Base-by-base conservation (phyloP, 2,888 invertebrate species). In the Eupithecia subfuscata region DNA sequence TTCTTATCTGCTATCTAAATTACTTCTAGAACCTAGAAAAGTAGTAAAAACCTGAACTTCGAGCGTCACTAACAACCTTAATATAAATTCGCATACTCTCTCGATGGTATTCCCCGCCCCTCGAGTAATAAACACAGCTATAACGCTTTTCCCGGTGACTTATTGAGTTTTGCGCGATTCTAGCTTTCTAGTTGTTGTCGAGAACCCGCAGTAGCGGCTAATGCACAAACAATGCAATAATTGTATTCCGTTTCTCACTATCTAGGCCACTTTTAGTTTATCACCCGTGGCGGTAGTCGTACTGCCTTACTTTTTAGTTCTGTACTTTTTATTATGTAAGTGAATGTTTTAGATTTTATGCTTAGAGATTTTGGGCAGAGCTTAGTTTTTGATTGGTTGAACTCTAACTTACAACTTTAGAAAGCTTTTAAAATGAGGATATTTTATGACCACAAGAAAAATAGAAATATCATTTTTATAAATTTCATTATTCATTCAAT, bases 191-290 rank as follows among this genome's bases (percentile, higher is more conserved):
- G 34, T 68, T 3, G n/a, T n/a, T 12, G 6, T 78, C 78, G 75
- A 78, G 75, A 72, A 78, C 70, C 60, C 73, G 60, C 73, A 75
- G 78, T 78, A 40, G n/a, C 67, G 14, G 30, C 12, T 37, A 73
- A 79, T 73, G 75, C 78, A 77, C 76, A 80, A 76, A 82, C 82
- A 82, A 82, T 82, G 80, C 71, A 70, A 69, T 75, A 82, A 86
- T 80, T 85, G 86, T 82, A 84, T 88, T 87, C 86, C 83, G 87
- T 88, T 88, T 84, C 89, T 85, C 88, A 85, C 84, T 86, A 87
- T 75, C 63, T 70, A 37, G 69, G 68, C 75, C 72, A 73, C 71
- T 72, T 69, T 70, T 76, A 78, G 69, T 79, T 70, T 30, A 48
- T 56, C 65, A 45, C 43, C 40, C 56, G 69, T 63, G 56, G 5